These are phyloP conservation scores for Tarsius wallacei DNA, from an alignment of 2,797 vertebrate species.

Conservation along the genomic window DNA sequence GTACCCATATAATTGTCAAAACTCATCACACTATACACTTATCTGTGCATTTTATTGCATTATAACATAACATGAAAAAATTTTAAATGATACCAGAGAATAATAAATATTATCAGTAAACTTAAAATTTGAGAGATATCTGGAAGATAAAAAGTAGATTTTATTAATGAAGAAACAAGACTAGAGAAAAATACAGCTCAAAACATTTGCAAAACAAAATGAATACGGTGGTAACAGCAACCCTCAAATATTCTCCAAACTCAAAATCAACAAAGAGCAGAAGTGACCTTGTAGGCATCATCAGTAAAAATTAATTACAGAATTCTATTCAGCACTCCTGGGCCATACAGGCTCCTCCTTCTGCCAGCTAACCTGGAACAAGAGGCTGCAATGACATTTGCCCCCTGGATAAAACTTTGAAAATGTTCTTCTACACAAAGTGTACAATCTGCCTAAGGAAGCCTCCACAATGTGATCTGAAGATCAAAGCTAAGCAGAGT, in stretches of 20 bases:
- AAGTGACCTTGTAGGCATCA: neutral
- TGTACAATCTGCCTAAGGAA: neutral
- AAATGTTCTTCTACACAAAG: neutral
- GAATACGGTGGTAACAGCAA: neutral
- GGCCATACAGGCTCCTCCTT: neutral
- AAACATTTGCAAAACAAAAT: slow-evolving; percentile 48
- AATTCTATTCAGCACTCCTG: neutral
- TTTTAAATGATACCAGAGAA: neutral
- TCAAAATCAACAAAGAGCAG: neutral
- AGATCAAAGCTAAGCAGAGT: neutral
- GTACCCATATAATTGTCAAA: neutral
- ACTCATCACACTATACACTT: no score
- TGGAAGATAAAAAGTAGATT: neutral
- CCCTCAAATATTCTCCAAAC: neutral
- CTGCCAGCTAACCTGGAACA: neutral
- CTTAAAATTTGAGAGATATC: no score
- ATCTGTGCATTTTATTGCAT: neutral
- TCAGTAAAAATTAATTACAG: neutral
- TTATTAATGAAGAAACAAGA: neutral
- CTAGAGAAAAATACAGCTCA: neutral
- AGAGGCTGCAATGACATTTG: neutral
- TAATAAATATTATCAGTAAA: neutral
- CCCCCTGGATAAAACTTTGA: neutral
- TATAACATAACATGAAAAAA: neutral
- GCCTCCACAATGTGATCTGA: neutral